Percentiles rank a stretch among this genome's conserved stretches.
Evolutionary conservation across 2,888 invertebrate genomes (phyloP).

Genomic region (Acanthopleura granulata): DNA sequence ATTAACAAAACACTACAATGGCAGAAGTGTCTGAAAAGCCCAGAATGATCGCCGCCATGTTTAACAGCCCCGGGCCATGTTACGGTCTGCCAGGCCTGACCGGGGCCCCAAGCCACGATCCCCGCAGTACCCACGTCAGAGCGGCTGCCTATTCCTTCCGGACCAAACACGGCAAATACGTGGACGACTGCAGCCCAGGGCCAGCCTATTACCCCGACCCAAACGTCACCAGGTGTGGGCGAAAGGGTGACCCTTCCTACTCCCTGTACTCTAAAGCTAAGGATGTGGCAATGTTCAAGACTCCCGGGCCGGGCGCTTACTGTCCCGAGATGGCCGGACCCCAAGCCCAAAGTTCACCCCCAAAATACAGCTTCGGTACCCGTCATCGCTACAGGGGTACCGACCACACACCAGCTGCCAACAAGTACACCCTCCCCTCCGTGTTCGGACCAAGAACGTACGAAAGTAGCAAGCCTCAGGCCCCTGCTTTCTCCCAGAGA

Average conservation of each 20-base stretch:
- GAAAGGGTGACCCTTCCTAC: conserved; percentile 65
- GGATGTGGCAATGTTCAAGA: conserved; percentile 47
- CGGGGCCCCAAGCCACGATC: conserved; percentile 61
- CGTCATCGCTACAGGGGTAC: conserved; percentile 54
- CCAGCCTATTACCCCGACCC: conserved; percentile 50
- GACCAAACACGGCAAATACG: conserved; percentile 58
- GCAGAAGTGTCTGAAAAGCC: conserved; percentile 36
- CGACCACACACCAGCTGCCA: conserved; percentile 60
- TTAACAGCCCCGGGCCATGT: conserved; percentile 65
- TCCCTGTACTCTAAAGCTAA: conserved; percentile 58
- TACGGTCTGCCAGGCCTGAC: conserved; percentile 63
- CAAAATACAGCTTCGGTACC: conserved; percentile 64
- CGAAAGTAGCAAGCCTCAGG: conserved; percentile 37
- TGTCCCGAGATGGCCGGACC: conserved; percentile 61
- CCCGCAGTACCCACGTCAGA: conserved; percentile 58
- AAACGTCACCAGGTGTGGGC: conserved; percentile 57
- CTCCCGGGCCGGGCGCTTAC: conserved; percentile 68
- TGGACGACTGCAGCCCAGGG: conserved; percentile 62
- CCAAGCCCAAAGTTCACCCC: conserved; percentile 46
- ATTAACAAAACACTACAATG: neutral
- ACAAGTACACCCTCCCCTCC: conserved; percentile 33
- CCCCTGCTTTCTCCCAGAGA: conserved; percentile 88
- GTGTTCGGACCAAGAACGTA: conserved; percentile 34
- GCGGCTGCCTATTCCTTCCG: conserved; percentile 62
- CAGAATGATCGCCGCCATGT: conserved; percentile 65